These are phyloP conservation scores for Chionis minor DNA, from an alignment of 2,113 vertebrate genomes.

Conservation along the genomic window DNA sequence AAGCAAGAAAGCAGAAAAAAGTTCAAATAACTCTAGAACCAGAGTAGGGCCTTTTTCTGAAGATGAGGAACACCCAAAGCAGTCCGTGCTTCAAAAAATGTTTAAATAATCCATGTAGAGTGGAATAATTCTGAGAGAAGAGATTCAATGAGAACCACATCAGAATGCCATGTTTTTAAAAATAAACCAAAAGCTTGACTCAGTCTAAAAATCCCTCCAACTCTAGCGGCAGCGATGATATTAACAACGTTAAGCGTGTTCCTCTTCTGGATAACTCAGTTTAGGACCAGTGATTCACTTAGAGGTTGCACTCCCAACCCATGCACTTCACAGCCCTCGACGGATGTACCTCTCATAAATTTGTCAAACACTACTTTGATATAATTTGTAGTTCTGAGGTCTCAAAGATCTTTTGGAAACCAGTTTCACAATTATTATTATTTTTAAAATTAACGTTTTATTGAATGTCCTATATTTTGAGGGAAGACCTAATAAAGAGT, in stretches of 20 bases:
- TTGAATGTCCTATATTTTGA: not conserved
- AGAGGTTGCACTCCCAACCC: not conserved
- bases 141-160: not conserved
- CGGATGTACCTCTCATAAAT: not conserved
- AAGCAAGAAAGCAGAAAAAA: not conserved
- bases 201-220: not conserved
- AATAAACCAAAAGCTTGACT: not conserved
- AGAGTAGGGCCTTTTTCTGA: not conserved
- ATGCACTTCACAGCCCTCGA: accelerated
- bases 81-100: not conserved
- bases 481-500: not conserved
- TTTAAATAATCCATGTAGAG: not conserved
- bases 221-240: not conserved
- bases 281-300: not conserved
- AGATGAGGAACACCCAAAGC: not conserved
- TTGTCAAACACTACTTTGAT: not conserved
- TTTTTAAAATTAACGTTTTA: not conserved
- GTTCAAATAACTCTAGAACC: not conserved
- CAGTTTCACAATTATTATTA: not conserved
- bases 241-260: not conserved
- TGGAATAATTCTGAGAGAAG: not conserved
- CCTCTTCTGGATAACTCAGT: not conserved
- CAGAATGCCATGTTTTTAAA: not conserved
- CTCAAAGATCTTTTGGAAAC: not conserved
- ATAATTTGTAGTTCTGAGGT: not conserved